phyloP scores from a whole-genome alignment of 1,140 invertebrate genomes.

The Pseudobourletiella spinata region DNA sequence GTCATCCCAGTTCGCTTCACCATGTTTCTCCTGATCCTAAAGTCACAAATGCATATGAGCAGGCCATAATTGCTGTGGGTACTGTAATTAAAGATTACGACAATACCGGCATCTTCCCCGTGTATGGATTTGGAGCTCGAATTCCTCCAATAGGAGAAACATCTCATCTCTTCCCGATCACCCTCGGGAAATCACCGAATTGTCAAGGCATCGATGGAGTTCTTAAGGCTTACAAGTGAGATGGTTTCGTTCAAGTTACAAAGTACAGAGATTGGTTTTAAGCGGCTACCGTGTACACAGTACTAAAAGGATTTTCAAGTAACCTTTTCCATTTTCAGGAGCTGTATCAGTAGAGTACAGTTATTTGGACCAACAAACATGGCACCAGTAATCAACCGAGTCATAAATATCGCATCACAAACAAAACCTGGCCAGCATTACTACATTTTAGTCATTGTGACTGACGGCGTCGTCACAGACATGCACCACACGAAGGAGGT shows the following conservation, averaged over 20 bases:
- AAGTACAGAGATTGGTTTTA: background rate
- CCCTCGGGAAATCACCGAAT: conserved; percentile 50
- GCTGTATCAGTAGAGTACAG: conserved; percentile 46
- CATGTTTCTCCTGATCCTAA: conserved; percentile 43
- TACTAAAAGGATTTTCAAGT: too few species aligned
- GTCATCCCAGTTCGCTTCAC: conserved; percentile 50
- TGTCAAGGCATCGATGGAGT: conserved; percentile 43
- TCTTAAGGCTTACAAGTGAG: conserved; percentile 25
- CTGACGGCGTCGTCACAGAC: conserved; percentile 58
- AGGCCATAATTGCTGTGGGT: conserved; percentile 51
- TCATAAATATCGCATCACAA: conserved; percentile 43
- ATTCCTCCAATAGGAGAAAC: conserved; percentile 45
- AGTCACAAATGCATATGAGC: conserved; percentile 49
- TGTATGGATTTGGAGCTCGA: conserved; percentile 50
- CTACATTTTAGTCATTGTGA: conserved; percentile 54
- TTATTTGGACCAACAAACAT: conserved; percentile 58
- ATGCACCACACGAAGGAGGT: conserved; percentile 51
- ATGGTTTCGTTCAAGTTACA: background rate
- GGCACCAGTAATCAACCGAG: conserved; percentile 52
- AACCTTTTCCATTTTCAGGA: background rate
- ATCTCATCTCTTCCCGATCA: conserved; percentile 50
- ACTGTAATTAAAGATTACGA: conserved; percentile 58
- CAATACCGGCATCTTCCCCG: conserved; percentile 49
- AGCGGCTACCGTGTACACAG: too few species aligned
- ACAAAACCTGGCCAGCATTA: conserved; percentile 48